Base-by-base conservation (phyloP, 2,888 invertebrate genomes). In the Theretra japonica region DNA sequence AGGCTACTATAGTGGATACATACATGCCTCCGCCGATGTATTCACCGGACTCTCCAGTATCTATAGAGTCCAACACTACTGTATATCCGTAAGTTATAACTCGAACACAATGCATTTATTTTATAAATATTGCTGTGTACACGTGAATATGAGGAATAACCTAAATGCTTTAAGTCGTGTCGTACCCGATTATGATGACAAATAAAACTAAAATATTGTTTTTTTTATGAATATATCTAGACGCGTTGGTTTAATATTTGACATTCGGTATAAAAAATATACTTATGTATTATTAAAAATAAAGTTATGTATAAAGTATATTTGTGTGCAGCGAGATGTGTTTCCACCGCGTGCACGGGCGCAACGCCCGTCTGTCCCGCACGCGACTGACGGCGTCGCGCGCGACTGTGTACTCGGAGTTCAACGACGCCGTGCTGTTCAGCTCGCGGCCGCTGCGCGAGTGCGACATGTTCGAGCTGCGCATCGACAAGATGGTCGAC, bases 401-500 rank as follows among this genome's bases (percentile, higher is more conserved):
- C 56, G 97, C 98, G 19, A 96, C 98, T 76, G 97, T 98, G 6
- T 95, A 97, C 76, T 98, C 97, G 0, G 99, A 99, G 94, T 99
- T 99, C 90, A 99, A 98, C 87, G 98, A 98, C 87, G 98, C 98
- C 0, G 98, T 99, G 76, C 97, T 99, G 2, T 97, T 99, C 87
- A 98, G 98, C 73, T 98, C 97, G 86, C 95, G 99, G 70, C 97
- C 98, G 0, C 91, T 99, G 68, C 95, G 97, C 25, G 98, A 98
- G 83, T 97, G 98, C 68, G 99, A 99, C 89, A 95, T 99, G 90
- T 99, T 99, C 88, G 98, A 99, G 89, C 96, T 99, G 30, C 95
- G 96, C 68, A 96, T 99, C 68, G 98, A 99, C 86, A 97, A 96
- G 82, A 97, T 98, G 96, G 98, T 98, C 21, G 98, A 98, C 79